Evolutionary conservation across 35 echinoderm and acorn worm species (phyloP).

Genomic region (Holothuria glaberrima): DNA sequence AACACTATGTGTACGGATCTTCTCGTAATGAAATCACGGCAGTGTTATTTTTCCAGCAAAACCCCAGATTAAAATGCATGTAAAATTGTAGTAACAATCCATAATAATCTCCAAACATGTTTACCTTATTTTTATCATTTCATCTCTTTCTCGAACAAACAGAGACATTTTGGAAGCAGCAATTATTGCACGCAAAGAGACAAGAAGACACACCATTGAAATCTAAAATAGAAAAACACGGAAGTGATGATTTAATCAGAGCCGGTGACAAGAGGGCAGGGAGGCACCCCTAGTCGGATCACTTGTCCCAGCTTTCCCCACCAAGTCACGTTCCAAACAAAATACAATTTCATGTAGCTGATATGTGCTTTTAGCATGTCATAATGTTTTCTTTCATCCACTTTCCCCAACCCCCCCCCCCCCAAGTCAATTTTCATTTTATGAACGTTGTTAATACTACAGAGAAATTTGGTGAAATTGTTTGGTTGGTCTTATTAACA

Average conservation of each 20-base stretch:
- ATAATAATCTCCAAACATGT: not conserved
- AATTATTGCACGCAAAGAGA: not conserved
- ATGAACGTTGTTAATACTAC: no score
- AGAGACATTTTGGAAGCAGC: not conserved
- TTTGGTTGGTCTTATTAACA: no score
- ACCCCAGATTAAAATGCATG: no score
- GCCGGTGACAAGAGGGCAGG: not conserved
- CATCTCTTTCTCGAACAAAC: slow-evolving; percentile 48
- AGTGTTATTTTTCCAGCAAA: no score
- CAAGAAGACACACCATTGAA: slow-evolving; percentile 28
- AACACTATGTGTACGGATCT: no score
- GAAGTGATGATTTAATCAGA: not conserved
- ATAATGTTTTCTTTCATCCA: not conserved
- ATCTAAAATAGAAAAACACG: not conserved
- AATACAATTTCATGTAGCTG: not conserved
- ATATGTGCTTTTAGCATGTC: not conserved
- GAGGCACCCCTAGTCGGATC: not conserved
- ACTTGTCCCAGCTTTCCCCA: not conserved
- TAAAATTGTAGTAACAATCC: no score
- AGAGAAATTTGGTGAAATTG: no score
- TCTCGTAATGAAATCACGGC: no score
- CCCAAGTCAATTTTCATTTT: not conserved
- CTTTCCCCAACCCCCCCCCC: not conserved
- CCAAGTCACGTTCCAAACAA: not conserved
- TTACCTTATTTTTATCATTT: slow-evolving; percentile 38